Conservation (phyloP, 2,113 vertebrate genomes). For the Notothenia coriiceps region DNA sequence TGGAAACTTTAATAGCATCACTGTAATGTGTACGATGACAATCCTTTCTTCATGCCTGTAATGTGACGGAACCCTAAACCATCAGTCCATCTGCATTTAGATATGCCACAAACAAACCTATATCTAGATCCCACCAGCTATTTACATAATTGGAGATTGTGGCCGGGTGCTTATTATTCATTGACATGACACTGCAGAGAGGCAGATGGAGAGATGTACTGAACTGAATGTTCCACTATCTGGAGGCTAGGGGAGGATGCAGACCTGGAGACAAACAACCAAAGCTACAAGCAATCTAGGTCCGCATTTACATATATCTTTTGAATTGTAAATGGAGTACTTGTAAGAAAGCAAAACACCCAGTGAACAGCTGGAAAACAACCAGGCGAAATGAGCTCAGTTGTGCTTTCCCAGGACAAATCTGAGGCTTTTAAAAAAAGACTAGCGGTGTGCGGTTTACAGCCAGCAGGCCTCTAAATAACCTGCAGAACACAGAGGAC, state of each 20-base stretch:
- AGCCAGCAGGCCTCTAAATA: constrained; percentile 64
- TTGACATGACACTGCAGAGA: constrained; percentile 66
- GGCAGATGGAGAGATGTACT: constrained; percentile 73
- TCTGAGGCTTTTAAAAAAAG: constrained; percentile 46
- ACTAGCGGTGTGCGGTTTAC: constrained; percentile 31
- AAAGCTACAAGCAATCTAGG: constrained; percentile 17
- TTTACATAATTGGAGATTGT: constrained; percentile 81
- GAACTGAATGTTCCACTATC: constrained; percentile 73
- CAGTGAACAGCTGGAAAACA: constrained; percentile 39
- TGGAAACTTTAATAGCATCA: constrained; percentile 20
- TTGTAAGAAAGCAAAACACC: background rate
- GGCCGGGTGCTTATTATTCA: constrained; percentile 75
- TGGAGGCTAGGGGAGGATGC: constrained; percentile 27
- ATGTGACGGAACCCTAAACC: constrained; percentile 63
- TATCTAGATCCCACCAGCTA: constrained; percentile 59
- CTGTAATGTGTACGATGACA: constrained; percentile 22
- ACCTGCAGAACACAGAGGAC: constrained; percentile 59
- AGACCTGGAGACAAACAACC: constrained; percentile 32
- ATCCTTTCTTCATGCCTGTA: constrained; percentile 54
- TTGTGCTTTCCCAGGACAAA: constrained; percentile 44
- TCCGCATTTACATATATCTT: constrained; percentile 7
- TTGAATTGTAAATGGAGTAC: constrained; percentile 38
- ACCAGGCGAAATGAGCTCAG: constrained; percentile 42
- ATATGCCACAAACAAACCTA: constrained; percentile 67
- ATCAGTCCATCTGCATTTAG: constrained; percentile 73